A percentile compares a stretch with the other conserved stretches of the same genome.
Conservation (phyloP, 2,888 invertebrate genomes). For the Eugnorisma glareosa region DNA sequence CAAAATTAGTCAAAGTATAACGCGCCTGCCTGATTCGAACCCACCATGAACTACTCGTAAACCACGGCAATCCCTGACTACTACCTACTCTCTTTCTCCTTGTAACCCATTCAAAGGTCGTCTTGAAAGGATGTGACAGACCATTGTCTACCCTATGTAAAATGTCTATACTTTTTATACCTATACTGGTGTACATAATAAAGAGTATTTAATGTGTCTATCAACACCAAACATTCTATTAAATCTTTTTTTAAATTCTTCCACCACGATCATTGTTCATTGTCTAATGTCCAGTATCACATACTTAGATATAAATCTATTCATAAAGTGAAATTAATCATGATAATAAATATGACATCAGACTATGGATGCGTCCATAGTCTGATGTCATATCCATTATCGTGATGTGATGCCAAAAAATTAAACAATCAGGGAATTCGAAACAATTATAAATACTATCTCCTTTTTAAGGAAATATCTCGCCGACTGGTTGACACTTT, state of each 20-base stretch:
- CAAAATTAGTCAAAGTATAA: no score
- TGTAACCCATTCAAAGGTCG: no score
- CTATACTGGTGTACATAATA: no score
- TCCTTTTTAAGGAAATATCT: no score
- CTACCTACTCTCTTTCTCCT: no score
- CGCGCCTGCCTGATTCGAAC: no score
- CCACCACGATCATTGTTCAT: neutral
- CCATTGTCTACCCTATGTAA: no score
- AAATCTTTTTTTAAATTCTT: neutral
- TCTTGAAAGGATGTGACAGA: no score
- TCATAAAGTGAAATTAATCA: constrained; percentile 24
- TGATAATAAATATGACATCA: constrained; percentile 55
- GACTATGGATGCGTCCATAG: neutral
- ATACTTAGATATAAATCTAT: neutral
- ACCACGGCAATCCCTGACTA: no score
- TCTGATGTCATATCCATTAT: constrained; percentile 29
- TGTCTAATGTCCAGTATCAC: neutral
- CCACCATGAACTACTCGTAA: no score
- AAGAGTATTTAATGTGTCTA: neutral
- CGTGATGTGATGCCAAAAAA: constrained; percentile 38
- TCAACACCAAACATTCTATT: neutral
- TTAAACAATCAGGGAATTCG: constrained; percentile 30
- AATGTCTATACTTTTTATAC: no score
- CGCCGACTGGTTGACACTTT: no score
- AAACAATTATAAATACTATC: neutral